phyloP scores from a whole-genome alignment of 2,797 vertebrate species.

The Chelmon rostratus region DNA sequence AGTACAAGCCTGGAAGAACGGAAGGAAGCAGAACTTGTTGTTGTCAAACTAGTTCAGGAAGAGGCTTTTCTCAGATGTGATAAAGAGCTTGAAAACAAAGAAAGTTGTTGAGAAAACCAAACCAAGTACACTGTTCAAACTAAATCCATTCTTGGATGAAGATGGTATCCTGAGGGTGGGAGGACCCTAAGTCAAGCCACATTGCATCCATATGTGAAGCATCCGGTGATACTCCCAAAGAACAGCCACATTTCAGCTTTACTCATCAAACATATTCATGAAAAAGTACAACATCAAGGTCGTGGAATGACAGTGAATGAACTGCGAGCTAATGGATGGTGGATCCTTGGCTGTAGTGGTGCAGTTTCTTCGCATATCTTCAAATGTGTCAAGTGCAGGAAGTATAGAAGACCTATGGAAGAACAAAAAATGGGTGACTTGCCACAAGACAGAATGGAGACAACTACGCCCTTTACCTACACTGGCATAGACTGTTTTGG shows the following conservation, averaged over 20 bases:
- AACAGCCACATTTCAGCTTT: background rate
- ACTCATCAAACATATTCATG: background rate
- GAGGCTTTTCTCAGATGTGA: slow-evolving; percentile 3
- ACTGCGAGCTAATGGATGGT: background rate
- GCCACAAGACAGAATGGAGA: background rate
- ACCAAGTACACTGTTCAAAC: slow-evolving; percentile 13
- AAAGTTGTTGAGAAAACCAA: background rate
- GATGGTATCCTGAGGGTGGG: background rate
- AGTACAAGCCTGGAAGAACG: slow-evolving; percentile 3
- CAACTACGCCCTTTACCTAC: background rate
- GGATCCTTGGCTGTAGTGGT: background rate
- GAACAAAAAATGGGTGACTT: background rate
- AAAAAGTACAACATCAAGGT: background rate
- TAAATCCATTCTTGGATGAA: slow-evolving; percentile 41
- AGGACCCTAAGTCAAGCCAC: background rate
- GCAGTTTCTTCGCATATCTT: background rate
- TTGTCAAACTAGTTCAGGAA: slow-evolving; percentile 14
- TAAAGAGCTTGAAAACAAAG: background rate
- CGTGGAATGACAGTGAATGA: background rate
- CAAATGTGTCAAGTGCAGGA: background rate
- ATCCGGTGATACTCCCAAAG: background rate
- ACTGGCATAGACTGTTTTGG: background rate
- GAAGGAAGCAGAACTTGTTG: slow-evolving; percentile 26
- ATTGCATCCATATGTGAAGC: background rate
- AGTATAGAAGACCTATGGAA: background rate